Evolutionary conservation across 1,140 invertebrate species (phyloP), one percentile per base, ranked within the genome.

Genomic region (Brachionus sp.): DNA sequence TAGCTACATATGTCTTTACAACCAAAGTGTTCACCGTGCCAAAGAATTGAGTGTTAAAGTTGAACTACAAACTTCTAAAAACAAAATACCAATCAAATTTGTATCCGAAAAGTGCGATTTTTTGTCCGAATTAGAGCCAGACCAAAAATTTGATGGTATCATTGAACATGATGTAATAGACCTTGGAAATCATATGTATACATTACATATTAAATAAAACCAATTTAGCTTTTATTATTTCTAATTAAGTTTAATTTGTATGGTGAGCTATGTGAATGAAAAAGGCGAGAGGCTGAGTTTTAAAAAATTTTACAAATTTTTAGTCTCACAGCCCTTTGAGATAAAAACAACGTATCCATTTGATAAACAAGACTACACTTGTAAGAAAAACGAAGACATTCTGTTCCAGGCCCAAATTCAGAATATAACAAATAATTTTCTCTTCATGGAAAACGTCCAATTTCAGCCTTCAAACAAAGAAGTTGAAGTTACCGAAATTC

Each of bases 261-360:
- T 57, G 25, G 77, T 80, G 5, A 57, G 77, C 39, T 80, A 80
- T 66, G 2, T 25, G 6, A 80, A 80, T 42, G 77, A 80, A 7
- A 57, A 80, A 66, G 39, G 33, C 2, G 77, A 80, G 23, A 46
- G 39, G 1, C 10, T 80, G 9, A 80, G 77, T 44, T 80, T 80
- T 57, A 80, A 80, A 80, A 80, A 80, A 35, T 80, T 80, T 57
- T 80, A 80, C 16, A 80, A 80, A 46, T 80, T 80, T 35, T 5
- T 57, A 0, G 77, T 80, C 29, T 80, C 29, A 23, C 50, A 80
- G 29, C 77, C 77, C 10, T 80, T 80, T 42, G 77, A 80, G 33
- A 80, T 80, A 19, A 33, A 62, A 66, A 46, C 77, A 57, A 42
- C 44, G 0, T 77, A 35, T 77, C 75, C 77, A 66, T 62, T 80